A percentile compares a stretch with the other conserved stretches of the same genome.
Conservation (phyloP, 1,140 invertebrate genomes). For the Drosophila lacteicornis region DNA sequence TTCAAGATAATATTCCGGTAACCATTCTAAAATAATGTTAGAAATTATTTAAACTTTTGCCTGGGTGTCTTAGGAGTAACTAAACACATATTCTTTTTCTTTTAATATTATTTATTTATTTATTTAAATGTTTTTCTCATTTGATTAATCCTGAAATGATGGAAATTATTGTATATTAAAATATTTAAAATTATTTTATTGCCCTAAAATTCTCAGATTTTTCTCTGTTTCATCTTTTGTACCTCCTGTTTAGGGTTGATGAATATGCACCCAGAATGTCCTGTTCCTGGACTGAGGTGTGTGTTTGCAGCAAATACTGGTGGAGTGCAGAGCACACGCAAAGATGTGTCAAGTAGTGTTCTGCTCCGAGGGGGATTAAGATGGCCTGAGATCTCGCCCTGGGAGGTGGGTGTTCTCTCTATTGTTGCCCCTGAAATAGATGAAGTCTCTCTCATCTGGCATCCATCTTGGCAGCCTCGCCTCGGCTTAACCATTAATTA, state of each 20-base stretch:
- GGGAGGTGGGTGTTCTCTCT: slow-evolving; percentile 1
- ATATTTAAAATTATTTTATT: not conserved
- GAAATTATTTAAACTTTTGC: not conserved
- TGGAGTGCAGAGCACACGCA: slow-evolving; percentile 28
- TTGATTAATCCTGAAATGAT: too few species aligned
- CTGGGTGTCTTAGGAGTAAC: too few species aligned
- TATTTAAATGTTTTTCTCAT: not conserved
- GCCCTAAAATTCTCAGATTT: not conserved
- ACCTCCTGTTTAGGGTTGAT: slow-evolving; percentile 33
- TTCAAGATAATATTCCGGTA: not conserved
- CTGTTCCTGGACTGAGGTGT: slow-evolving; percentile 34
- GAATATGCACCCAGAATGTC: slow-evolving; percentile 33
- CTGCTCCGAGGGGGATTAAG: slow-evolving; percentile 30
- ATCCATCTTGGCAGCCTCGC: slow-evolving; percentile 14
- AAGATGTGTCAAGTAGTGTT: slow-evolving; percentile 38
- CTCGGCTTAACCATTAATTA: slow-evolving; percentile 63
- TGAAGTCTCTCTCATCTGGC: slow-evolving; percentile 25
- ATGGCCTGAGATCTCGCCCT: slow-evolving; percentile 5
- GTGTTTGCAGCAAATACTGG: slow-evolving; percentile 18
- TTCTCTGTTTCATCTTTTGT: not conserved
- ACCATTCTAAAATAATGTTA: not conserved
- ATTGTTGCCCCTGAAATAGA: slow-evolving; percentile 10
- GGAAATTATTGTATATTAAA: not conserved
- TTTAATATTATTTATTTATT: not conserved
- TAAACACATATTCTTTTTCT: too few species aligned